Percentiles rank a stretch among this genome's conserved stretches.
These are phyloP conservation scores for Baronia brevicornis DNA, from an alignment of 2,888 invertebrate species.

Conservation along the genomic window DNA sequence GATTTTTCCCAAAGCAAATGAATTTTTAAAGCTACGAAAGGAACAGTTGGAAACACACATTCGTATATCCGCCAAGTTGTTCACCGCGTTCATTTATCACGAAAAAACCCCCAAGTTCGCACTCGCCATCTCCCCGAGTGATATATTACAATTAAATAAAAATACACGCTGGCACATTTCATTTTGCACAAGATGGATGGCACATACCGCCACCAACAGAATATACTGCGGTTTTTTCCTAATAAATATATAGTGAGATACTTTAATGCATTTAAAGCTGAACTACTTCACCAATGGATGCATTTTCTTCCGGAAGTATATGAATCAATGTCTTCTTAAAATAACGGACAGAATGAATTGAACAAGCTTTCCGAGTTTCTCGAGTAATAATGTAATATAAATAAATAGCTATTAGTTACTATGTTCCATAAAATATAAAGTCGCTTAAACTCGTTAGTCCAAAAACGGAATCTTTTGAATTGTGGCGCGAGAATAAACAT, in stretches of 20 bases:
- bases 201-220: slow-evolving; percentile 2
- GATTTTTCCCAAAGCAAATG: slow-evolving; percentile 7
- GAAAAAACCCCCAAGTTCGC: slow-evolving; percentile 11
- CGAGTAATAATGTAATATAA: too few species aligned
- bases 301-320: too few species aligned
- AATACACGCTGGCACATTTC: slow-evolving; percentile 5
- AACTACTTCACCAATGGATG: too few species aligned
- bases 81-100: slow-evolving; percentile 11
- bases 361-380: too few species aligned
- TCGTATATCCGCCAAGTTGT: slow-evolving; percentile 10
- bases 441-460: too few species aligned
- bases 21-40: slow-evolving; percentile 5
- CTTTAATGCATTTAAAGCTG: too few species aligned
- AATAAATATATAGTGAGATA: slow-evolving; percentile 7
- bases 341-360: too few species aligned
- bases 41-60: not conserved
- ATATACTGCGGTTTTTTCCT: slow-evolving; percentile 3
- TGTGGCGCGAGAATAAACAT: too few species aligned
- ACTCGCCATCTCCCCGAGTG: slow-evolving; percentile 7
- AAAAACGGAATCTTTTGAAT: too few species aligned
- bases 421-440: too few species aligned
- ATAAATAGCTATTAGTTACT: too few species aligned
- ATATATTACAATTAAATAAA: slow-evolving; percentile 16
- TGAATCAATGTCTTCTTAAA: too few species aligned
- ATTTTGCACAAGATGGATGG: slow-evolving; percentile 12